Evolutionary conservation across 2,113 vertebrate genomes (phyloP).

Genomic region (Sinocyclocheilus anshuiensis): DNA sequence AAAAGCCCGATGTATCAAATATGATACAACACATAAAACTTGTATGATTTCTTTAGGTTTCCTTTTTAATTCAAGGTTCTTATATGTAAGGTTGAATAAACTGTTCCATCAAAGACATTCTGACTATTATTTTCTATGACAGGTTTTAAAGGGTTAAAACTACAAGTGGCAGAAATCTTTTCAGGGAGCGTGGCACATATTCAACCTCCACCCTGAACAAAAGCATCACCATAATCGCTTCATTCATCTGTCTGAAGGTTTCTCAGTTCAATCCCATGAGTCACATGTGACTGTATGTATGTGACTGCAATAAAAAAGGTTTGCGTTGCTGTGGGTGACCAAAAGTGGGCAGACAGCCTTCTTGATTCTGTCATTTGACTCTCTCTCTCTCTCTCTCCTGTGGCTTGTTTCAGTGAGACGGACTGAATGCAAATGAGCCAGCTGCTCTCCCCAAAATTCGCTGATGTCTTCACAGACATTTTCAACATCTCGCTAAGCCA

Average conservation of each 20-base stretch:
- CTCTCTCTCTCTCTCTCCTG: neutral
- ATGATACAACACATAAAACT: neutral
- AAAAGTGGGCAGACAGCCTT: slow-evolving; percentile 41
- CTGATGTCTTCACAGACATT: too few relatives aligned
- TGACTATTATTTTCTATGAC: neutral
- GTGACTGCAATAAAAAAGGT: slow-evolving; percentile 47
- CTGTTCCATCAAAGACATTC: neutral
- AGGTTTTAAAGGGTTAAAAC: neutral
- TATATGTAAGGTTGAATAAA: neutral
- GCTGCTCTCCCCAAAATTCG: slow-evolving; percentile 19
- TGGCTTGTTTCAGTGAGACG: slow-evolving; percentile 24
- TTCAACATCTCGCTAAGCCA: too few relatives aligned
- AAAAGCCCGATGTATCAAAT: neutral
- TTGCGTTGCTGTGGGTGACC: slow-evolving; percentile 55
- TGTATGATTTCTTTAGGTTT: too few relatives aligned
- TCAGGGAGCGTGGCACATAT: neutral
- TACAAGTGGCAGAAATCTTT: neutral
- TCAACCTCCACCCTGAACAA: neutral
- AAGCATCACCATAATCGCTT: slow-evolving; percentile 33
- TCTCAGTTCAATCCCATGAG: slow-evolving; percentile 42
- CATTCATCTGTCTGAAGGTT: slow-evolving; percentile 34
- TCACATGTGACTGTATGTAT: slow-evolving; percentile 44
- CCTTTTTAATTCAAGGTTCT: too few relatives aligned
- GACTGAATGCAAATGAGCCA: slow-evolving; percentile 38
- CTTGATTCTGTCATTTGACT: slow-evolving; percentile 7